These are phyloP conservation scores for Trichosurus vulpecula DNA, from an alignment of 2,797 vertebrate genomes.

Conservation along the genomic window DNA sequence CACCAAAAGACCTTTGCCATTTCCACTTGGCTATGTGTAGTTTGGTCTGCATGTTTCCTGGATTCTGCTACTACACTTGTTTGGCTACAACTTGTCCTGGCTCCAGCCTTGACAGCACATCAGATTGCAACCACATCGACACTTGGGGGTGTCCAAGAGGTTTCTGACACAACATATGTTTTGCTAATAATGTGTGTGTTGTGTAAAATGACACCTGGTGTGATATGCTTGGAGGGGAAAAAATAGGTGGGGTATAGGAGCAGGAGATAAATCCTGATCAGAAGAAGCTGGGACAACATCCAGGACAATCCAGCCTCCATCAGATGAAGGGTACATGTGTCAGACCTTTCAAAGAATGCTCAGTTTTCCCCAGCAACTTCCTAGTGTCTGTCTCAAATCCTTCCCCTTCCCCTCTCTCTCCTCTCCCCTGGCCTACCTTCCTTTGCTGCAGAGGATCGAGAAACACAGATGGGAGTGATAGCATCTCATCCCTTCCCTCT, in stretches of 20 bases:
- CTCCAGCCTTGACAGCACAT: not conserved
- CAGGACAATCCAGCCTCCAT: conserved; percentile 45
- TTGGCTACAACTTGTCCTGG: not conserved
- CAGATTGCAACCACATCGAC: not conserved
- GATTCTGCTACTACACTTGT: not conserved
- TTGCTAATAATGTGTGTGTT: not conserved
- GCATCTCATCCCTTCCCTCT: accelerated
- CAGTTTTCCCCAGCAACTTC: not conserved
- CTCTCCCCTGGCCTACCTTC: not conserved
- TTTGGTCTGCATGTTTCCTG: not conserved
- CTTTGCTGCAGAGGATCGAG: not conserved
- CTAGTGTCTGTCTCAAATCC: not conserved
- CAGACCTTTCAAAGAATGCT: accelerated
- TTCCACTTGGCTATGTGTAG: not conserved
- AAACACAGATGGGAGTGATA: not conserved
- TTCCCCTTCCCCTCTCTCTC: not conserved
- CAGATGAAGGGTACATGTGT: accelerated
- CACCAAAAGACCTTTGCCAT: not conserved
- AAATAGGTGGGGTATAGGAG: not conserved
- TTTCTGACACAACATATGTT: not conserved
- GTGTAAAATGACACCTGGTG: not conserved
- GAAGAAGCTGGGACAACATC: conserved; percentile 22
- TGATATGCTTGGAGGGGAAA: not conserved
- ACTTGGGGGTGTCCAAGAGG: not conserved
- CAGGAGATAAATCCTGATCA: not conserved